Base-by-base conservation (phyloP, 2,888 invertebrate species). In the Andrena trimmerana region DNA sequence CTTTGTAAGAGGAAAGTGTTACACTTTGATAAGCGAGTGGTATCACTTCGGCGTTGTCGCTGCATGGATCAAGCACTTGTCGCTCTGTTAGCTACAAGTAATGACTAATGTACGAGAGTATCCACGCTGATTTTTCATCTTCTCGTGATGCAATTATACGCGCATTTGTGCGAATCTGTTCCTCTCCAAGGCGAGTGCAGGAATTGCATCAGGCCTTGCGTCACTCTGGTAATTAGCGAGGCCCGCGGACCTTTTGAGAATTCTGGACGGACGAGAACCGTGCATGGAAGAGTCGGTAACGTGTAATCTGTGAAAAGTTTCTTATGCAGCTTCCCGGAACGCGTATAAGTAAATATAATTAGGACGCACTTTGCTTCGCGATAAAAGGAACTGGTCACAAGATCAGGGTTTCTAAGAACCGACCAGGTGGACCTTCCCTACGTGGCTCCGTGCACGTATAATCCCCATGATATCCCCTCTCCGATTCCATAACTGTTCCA, bases 181-280 rank as follows among this genome's bases (percentile, higher is more conserved):
- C 2, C 48, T 13, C n/a, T 13, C 0, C 16, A 20, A 70, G 20
- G 29, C 24, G 7, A 60, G 6, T 29, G 42, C 42, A 3, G 2
- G 13, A 6, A 24, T 70, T 60, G 70, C 70, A n/a, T 59, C 36
- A 48, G 29, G 13, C 42, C 48, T 70, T 60, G 57, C 68, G 27
- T 33, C 57, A 24, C 2, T 36, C 13, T 5, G 4, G 24, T 5
- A 48, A 70, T 42, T 59, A 42, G 10, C 42, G 2, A 59, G 29
- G 29, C 5, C 29, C 20, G 36, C 57, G 7, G 31, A 33, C 3
- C 13, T 33, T 33, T 50, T 10, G 20, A 31, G 27, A 24, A 5
- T 16, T 54, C 7, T 48, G 7, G 50, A 57, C 31, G 52, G 27
- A 36, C 8, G 24, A 16, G 52, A 52, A 52, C 20, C 6, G 5